Evolutionary conservation across 2,113 vertebrate genomes (phyloP), one percentile per base, ranked within the genome.

Genomic region (Oreochromis aureus): DNA sequence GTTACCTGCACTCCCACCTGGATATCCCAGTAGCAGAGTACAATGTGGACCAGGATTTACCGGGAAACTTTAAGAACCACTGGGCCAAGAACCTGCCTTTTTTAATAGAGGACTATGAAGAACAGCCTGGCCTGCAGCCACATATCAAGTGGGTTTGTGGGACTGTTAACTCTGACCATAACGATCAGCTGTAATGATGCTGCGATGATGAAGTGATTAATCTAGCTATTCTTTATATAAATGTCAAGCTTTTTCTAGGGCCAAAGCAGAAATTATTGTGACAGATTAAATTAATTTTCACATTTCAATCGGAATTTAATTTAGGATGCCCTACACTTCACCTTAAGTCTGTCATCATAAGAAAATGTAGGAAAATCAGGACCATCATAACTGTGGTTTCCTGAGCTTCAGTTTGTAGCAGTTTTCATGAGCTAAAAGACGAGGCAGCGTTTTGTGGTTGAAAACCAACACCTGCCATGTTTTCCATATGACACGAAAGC

Each of bases 61-160:
- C 98, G 1, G 99, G 98, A 76, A 98, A 97, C 94, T 99, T 99
- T 89, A 99, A 99, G 92, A 99, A 99, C 87, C 98, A 99, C 93
- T 99, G 99, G 99, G 98, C 98, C 48, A 99, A 99, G 91, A 99
- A 97, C 87, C 97, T 99, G 63, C 99, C 98, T 59, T 99, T 99
- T 91, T 97, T 99, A 56, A 98, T 99, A 86, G 98, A 99, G 46
- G 98, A 98, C 79, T 99, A 99, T n/a, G 98, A 99, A 87, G 99
- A 99, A 30, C 99, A 99, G 92, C 98, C 98, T 1, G 99, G 99
- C 6, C 92, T 99, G 63, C 99, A 99, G 80, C 99, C 99, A 11
- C 98, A 99, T 79, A 99, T 99, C 92, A 99, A 97, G 99, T 99
- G 89, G 90, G 97, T 92, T n/a, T 53, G 41, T 4, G 36, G 30